Conservation (phyloP, 1,140 invertebrate species). For the Zeugodacus cucurbitae region DNA sequence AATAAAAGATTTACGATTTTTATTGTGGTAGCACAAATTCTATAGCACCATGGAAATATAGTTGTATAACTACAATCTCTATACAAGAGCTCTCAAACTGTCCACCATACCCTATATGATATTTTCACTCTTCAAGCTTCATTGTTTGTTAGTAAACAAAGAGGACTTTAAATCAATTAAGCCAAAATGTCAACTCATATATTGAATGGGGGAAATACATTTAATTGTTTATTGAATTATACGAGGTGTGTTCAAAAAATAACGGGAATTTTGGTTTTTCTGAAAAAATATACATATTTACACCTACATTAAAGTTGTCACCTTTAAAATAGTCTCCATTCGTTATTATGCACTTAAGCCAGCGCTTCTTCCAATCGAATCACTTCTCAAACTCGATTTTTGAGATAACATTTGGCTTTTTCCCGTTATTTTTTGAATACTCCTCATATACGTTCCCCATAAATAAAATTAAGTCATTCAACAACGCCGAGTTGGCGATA, state of each 20-base stretch:
- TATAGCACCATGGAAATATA: background rate
- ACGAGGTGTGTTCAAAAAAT: no score
- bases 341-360: no score
- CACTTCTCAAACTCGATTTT: no score
- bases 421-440: no score
- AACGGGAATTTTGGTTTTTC: no score
- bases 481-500: background rate
- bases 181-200: background rate
- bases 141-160: background rate
- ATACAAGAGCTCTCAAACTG: background rate
- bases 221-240: no score
- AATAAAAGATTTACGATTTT: background rate
- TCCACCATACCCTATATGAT: background rate
- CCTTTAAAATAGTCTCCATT: no score
- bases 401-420: no score
- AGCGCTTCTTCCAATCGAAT: no score
- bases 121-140: background rate
- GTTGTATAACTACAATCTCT: background rate
- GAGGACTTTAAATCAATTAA: background rate
- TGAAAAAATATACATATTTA: no score
- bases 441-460: no score
- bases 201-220: background rate
- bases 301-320: no score
- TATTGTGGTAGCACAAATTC: background rate
- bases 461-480: background rate